Evolutionary conservation across 2,113 vertebrate species (phyloP).

Genomic region (Illadopsis cleaveri): DNA sequence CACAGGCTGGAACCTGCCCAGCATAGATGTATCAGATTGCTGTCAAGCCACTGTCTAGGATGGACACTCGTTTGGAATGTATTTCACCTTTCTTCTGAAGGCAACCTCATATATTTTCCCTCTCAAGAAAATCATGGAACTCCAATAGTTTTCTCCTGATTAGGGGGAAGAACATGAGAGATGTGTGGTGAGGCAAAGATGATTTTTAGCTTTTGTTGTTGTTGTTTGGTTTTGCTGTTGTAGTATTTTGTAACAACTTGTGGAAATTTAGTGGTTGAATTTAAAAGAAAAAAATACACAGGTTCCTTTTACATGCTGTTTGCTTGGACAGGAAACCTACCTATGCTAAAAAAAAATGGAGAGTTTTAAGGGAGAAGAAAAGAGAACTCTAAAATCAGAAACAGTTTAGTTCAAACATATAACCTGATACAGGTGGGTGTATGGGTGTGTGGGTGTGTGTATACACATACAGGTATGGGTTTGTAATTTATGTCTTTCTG

Average conservation of each 20-base stretch:
- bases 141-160: not conserved
- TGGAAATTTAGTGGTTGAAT: not conserved
- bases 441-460: accelerated
- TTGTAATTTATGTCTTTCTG: not conserved
- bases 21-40: not conserved
- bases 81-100: not conserved
- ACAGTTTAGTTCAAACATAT: not conserved
- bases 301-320: not conserved
- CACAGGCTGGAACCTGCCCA: not conserved
- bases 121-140: not conserved
- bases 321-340: not conserved
- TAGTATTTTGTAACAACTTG: not conserved
- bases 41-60: not conserved
- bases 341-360: not conserved
- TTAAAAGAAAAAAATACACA: not conserved
- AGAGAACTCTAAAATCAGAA: not conserved
- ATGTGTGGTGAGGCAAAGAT: not conserved
- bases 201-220: not conserved
- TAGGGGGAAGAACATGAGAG: not conserved
- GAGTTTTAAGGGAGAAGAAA: not conserved
- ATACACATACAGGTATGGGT: not conserved
- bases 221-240: not conserved
- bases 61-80: not conserved
- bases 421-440: not conserved
- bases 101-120: not conserved